These are phyloP conservation scores for Halcyon leucocephala DNA, from an alignment of 2,797 vertebrate species.

Conservation along the genomic window DNA sequence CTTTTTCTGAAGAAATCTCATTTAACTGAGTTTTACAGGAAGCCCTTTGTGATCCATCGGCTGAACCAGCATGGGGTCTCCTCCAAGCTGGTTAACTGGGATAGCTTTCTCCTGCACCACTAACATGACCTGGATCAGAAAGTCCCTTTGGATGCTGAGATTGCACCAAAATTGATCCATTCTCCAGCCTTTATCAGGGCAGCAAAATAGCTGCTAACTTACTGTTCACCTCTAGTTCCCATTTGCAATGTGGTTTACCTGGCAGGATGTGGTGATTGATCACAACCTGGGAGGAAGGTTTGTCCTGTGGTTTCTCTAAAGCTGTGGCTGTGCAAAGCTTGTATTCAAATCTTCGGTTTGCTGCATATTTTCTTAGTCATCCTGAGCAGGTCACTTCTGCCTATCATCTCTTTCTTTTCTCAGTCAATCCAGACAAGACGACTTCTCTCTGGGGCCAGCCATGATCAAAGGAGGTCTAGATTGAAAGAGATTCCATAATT, in stretches of 20 bases:
- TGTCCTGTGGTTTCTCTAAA: not conserved
- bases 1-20: not conserved
- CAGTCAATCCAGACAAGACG: conserved; percentile 40
- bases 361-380: not conserved
- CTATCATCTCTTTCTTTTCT: conserved; percentile 31
- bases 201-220: not conserved
- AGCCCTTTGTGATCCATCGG: not conserved
- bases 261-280: not conserved
- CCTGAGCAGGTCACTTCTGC: conserved; percentile 1
- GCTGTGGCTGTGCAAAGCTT: not conserved
- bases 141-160: not conserved
- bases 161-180: not conserved
- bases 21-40: not conserved
- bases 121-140: not conserved
- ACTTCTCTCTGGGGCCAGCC: conserved; percentile 39
- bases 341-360: not conserved
- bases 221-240: not conserved
- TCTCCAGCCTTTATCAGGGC: not conserved
- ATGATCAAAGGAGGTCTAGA: conserved; percentile 60
- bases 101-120: not conserved
- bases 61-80: not conserved
- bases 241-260: not conserved
- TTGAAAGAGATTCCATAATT: conserved; percentile 72
- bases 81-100: not conserved
- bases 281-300: not conserved